Percentiles rank a stretch among this genome's conserved stretches.
Evolutionary conservation across 2,113 vertebrate species (phyloP).

Genomic region (Cephalopholis sonnerati): DNA sequence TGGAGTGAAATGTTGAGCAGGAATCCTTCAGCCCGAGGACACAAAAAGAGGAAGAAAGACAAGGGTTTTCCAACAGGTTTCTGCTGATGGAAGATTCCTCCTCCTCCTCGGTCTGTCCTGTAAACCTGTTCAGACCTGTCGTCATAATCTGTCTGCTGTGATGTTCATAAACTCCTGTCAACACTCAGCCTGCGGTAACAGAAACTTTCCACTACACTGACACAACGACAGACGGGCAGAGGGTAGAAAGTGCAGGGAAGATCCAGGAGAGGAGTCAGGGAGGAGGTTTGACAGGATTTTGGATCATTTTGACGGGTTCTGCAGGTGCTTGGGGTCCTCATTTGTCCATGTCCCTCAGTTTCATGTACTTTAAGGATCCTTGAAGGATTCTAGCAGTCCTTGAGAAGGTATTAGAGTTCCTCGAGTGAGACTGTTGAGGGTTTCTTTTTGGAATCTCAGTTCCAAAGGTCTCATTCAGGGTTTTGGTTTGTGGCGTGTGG

Average conservation of each 20-base stretch:
- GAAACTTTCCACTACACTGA: conserved; percentile 34
- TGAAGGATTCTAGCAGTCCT: no score
- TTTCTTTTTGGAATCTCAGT: no score
- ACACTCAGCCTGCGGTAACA: conserved; percentile 10
- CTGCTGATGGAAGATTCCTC: not conserved
- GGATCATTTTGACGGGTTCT: not conserved
- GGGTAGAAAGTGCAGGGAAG: not conserved
- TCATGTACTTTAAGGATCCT: not conserved
- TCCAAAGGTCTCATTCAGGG: no score
- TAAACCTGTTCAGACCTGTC: conserved; percentile 25
- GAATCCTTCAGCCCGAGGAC: not conserved
- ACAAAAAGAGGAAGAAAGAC: not conserved
- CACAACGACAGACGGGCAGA: not conserved
- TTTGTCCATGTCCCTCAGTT: no score
- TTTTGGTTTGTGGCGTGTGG: no score
- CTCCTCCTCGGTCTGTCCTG: not conserved
- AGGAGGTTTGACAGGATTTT: not conserved
- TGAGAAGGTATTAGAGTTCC: not conserved
- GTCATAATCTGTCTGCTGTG: not conserved
- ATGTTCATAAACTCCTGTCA: conserved; percentile 46
- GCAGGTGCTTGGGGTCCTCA: not conserved
- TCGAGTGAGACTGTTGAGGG: not conserved
- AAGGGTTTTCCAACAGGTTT: conserved; percentile 10
- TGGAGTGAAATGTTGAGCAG: not conserved
- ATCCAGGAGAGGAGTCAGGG: not conserved